Evolutionary conservation across 2,797 vertebrate species (phyloP).

Genomic region (Sardinella longiceps): DNA sequence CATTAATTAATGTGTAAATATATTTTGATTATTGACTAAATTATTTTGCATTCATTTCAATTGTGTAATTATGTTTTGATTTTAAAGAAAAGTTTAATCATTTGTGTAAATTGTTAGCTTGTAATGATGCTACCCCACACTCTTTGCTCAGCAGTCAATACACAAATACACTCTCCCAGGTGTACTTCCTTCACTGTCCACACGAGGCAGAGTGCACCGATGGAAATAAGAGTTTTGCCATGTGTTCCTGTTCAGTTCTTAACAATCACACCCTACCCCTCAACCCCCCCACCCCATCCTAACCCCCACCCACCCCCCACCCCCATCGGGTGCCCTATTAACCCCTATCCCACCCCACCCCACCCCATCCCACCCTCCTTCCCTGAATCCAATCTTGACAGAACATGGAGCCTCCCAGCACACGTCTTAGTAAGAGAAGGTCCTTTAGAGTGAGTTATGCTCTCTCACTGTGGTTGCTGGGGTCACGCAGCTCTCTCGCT

Average conservation of each 20-base stretch:
- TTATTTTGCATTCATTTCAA: background rate
- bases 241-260: background rate
- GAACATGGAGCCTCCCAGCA: constrained; percentile 66
- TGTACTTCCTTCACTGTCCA: background rate
- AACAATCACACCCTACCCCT: background rate
- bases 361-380: constrained; percentile 46
- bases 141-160: background rate
- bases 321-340: background rate
- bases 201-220: background rate
- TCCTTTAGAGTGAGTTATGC: constrained; percentile 77
- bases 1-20: too few relatives aligned
- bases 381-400: constrained; percentile 59
- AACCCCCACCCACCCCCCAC: background rate
- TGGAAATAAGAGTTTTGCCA: background rate
- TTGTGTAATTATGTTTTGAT: background rate
- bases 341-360: background rate
- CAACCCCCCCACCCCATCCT: background rate
- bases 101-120: background rate
- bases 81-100: too few relatives aligned
- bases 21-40: too few relatives aligned
- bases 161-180: background rate
- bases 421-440: constrained; percentile 72
- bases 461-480: constrained; percentile 51
- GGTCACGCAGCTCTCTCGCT: constrained; percentile 37
- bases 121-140: background rate